Base-by-base conservation (phyloP, 1,140 invertebrate species). In the Oreohelix idahoensis region DNA sequence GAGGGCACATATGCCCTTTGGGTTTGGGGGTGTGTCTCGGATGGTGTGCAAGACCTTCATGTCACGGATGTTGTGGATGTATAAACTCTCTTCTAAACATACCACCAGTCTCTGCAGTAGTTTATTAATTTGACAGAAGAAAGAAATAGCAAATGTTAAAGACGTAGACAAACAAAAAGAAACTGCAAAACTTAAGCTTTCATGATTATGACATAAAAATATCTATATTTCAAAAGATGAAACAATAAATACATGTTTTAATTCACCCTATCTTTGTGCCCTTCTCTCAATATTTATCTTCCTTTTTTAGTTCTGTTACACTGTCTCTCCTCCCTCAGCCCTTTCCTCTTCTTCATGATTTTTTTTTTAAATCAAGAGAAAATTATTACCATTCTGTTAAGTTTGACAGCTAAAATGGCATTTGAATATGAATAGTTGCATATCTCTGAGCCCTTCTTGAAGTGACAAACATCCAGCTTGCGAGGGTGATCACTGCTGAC, bases 21-120 rank as follows among this genome's bases (percentile, higher is more conserved):
- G 96, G 94, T 99, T 99, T 63, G 96, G 96, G 80, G 98, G 98
- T 77, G 98, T 99, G 92, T 99, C 98, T 86, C 97, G 95, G 90
- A 99, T 99, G 78, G 97, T 99, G 92, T 99, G 98, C 86, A 99
- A 94, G 42, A 99, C 96, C 93, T 98, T 98, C 98, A 99, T 99
- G 92, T 99, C 98, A 73, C 96, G 95, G 86, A 99, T 99, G 93
- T 99, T 99, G 94, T 99, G 98, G 90, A 99, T 99, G 92, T 99
- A 98, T 81, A 99, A 94, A 80, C 96, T 97, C 92, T 99, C 98
- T 93, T 99, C 98, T 87, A 99, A 93, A 93, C 98, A 99, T 85
- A 99, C 98, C 81, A 99, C 96, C 90, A 99, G 94, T 89, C 98
- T 95, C 96, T 98, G 94, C 23, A 94, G 26, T 58, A 58, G 26